These are phyloP conservation scores for Scaptomyza montana DNA, from an alignment of 1,140 invertebrate species.

Conservation along the genomic window DNA sequence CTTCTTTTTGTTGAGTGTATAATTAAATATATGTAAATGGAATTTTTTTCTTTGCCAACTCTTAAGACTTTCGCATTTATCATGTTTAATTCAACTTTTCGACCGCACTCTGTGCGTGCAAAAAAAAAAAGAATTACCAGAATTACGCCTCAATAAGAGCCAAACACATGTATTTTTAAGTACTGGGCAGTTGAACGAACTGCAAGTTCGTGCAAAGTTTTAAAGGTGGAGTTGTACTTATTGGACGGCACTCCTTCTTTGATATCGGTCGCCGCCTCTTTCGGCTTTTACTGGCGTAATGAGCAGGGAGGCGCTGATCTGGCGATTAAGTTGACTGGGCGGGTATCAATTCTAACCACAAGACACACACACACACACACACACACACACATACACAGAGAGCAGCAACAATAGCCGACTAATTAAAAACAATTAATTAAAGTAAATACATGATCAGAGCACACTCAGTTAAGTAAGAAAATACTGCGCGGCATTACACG, in stretches of 20 bases:
- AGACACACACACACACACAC: background rate
- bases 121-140: slow-evolving; percentile 13
- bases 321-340: slow-evolving; percentile 38
- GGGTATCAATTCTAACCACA: slow-evolving; percentile 47
- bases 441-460: slow-evolving; percentile 27
- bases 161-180: slow-evolving; percentile 11
- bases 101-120: slow-evolving; percentile 10
- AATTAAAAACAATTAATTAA: slow-evolving; percentile 81
- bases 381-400: too few relatives aligned
- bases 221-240: slow-evolving; percentile 41
- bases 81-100: slow-evolving; percentile 30
- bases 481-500: slow-evolving; percentile 39
- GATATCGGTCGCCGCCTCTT: slow-evolving; percentile 48
- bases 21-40: background rate
- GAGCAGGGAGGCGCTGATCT: slow-evolving; percentile 49
- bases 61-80: slow-evolving; percentile 13
- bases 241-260: slow-evolving; percentile 64
- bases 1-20: background rate
- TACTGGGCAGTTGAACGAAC: slow-evolving; percentile 63
- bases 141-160: slow-evolving; percentile 34
- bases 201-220: slow-evolving; percentile 9
- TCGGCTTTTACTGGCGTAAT: slow-evolving; percentile 35
- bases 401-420: slow-evolving; percentile 41
- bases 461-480: slow-evolving; percentile 15
- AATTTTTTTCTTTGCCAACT: slow-evolving; percentile 11